Conservation (phyloP, 2,888 invertebrate genomes). For the Gryllus longicercus region DNA sequence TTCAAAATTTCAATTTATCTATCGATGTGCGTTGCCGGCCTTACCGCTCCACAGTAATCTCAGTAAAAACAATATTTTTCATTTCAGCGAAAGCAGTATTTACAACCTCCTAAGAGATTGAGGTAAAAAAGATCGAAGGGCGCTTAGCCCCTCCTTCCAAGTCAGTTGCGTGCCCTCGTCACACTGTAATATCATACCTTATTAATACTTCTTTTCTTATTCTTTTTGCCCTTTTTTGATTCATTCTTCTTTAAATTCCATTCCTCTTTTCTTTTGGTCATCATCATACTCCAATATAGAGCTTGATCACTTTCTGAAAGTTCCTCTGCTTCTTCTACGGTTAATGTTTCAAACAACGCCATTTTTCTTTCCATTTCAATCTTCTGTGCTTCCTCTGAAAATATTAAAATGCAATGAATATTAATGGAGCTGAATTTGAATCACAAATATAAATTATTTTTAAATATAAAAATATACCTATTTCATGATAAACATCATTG, state of each 20-base stretch:
- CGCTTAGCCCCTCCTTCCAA: too few species aligned
- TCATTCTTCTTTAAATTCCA: conserved; percentile 34
- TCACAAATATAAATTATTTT: not conserved
- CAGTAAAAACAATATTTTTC: too few species aligned
- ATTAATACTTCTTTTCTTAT: not conserved
- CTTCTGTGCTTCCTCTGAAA: conserved; percentile 25
- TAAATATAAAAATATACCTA: not conserved
- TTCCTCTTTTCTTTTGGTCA: conserved; percentile 38
- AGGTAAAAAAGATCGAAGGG: too few species aligned
- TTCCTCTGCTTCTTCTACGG: conserved; percentile 34
- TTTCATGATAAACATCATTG: not conserved
- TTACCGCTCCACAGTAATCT: too few species aligned
- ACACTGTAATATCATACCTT: not conserved
- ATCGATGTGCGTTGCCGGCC: too few species aligned
- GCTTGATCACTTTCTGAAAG: conserved; percentile 40
- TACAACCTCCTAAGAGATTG: too few species aligned
- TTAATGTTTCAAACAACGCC: conserved; percentile 20
- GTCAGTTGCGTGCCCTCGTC: too few species aligned
- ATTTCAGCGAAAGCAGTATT: too few species aligned
- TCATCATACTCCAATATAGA: conserved; percentile 38
- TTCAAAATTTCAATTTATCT: too few species aligned
- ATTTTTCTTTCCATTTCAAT: conserved; percentile 23
- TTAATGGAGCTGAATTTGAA: not conserved
- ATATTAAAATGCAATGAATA: not conserved
- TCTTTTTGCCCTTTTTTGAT: not conserved